Evolutionary conservation across 2,888 invertebrate species (phyloP).

Genomic region (Agrilus cyanescens): DNA sequence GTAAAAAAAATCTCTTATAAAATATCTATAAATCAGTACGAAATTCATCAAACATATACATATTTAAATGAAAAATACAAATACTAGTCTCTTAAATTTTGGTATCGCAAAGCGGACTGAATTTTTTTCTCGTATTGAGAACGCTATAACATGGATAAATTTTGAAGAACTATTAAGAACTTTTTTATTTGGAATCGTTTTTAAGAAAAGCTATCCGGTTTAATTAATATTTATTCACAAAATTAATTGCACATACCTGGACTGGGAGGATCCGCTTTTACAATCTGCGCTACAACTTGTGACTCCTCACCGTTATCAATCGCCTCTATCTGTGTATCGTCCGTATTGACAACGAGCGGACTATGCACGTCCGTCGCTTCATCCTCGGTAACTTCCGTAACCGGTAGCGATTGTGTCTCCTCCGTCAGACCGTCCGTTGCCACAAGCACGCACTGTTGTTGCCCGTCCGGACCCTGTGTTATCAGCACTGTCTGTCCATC

Average conservation of each 20-base stretch:
- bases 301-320: slow-evolving; percentile 42
- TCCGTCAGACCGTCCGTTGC: slow-evolving; percentile 47
- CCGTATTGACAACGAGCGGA: slow-evolving; percentile 9
- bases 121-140: too few species aligned
- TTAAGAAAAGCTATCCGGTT: too few species aligned
- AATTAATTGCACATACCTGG: slow-evolving; percentile 46
- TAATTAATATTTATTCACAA: background rate
- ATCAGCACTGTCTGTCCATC: slow-evolving; percentile 65
- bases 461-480: slow-evolving; percentile 62
- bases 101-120: too few species aligned
- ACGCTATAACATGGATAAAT: too few species aligned
- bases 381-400: slow-evolving; percentile 20
- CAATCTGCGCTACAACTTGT: slow-evolving; percentile 76
- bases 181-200: too few species aligned
- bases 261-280: slow-evolving; percentile 73
- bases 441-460: slow-evolving; percentile 58
- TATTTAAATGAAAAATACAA: too few species aligned
- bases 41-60: too few species aligned
- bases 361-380: slow-evolving; percentile 18
- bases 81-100: too few species aligned
- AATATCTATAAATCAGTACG: too few species aligned
- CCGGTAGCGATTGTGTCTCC: slow-evolving; percentile 41
- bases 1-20: too few species aligned
- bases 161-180: too few species aligned
- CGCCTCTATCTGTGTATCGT: slow-evolving; percentile 14